A percentile compares a stretch with the other conserved stretches of the same genome.
Conservation (phyloP, 2,888 invertebrate genomes). For the Psococerastis gibbosa region DNA sequence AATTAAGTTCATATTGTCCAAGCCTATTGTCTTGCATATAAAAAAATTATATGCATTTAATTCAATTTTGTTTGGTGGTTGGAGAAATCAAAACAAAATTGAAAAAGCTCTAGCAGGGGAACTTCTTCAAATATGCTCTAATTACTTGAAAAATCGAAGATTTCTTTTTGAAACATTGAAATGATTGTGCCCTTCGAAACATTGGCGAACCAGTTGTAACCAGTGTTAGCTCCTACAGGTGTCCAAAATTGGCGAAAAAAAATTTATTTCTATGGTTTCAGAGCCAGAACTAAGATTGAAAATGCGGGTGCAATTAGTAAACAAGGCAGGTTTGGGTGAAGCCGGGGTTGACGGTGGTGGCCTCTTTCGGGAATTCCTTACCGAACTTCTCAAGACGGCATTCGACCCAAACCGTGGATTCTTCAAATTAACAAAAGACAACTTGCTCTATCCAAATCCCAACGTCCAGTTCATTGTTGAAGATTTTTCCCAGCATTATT, state of each 20-base stretch:
- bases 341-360: constrained; percentile 97
- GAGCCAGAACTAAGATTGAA: constrained; percentile 73
- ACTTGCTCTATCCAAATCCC: constrained; percentile 91
- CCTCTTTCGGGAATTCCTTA: constrained; percentile 85
- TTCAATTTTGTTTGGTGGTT: no score
- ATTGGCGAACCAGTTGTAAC: no score
- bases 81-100: no score
- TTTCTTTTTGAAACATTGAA: background rate
- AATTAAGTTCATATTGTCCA: no score
- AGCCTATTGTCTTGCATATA: no score
- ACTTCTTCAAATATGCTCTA: no score
- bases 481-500: constrained; percentile 78
- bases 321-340: constrained; percentile 79
- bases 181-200: no score
- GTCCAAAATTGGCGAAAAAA: no score
- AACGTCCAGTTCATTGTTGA: constrained; percentile 70
- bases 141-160: no score
- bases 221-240: no score
- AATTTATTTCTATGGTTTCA: constrained; percentile 24
- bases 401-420: constrained; percentile 95
- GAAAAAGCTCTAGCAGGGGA: no score
- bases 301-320: constrained; percentile 77
- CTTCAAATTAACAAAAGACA: constrained; percentile 73
- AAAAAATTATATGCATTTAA: no score
- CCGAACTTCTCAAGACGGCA: constrained; percentile 81